Conservation (phyloP, 1,140 invertebrate species). For the Microplitis mediator region DNA sequence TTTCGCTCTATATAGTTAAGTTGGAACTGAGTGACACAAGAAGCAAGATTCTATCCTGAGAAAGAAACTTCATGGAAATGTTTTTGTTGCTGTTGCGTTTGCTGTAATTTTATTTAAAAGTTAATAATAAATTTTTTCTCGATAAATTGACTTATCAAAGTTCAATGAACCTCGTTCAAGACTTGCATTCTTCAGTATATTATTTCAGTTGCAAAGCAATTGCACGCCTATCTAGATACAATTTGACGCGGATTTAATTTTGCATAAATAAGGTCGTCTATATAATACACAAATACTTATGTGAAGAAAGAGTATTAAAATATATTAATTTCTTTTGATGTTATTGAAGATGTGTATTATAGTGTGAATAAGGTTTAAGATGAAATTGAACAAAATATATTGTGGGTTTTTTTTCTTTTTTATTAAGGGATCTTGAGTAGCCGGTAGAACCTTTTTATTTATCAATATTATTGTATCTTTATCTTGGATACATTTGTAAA, state of each 20-base stretch:
- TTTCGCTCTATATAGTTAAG: constrained; percentile 1
- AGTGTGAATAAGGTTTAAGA: not conserved
- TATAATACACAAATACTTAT: not conserved
- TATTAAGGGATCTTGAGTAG: not conserved
- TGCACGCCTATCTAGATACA: constrained; percentile 26
- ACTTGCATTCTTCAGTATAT: constrained; percentile 5
- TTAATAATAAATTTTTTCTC: not conserved
- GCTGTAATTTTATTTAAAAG: not conserved
- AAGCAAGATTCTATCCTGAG: not conserved
- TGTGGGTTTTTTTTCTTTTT: not conserved
- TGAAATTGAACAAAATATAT: not conserved
- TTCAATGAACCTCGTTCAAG: not conserved
- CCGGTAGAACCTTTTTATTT: not conserved
- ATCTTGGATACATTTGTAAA: constrained; percentile 26
- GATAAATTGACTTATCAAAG: constrained; percentile 9
- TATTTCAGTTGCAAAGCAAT: constrained; percentile 14
- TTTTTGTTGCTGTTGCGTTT: not conserved
- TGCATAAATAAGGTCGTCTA: not conserved
- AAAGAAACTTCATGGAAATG: not conserved
- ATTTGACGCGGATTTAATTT: constrained; percentile 25
- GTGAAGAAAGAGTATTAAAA: not conserved
- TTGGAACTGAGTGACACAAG: constrained; percentile 25
- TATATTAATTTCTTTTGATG: too few species aligned
- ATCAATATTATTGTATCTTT: constrained; percentile 17
- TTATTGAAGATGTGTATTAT: too few species aligned